Evolutionary conservation across 2,888 invertebrate species (phyloP), one percentile per base, ranked within the genome.

Genomic region (Eupithecia vulgata): DNA sequence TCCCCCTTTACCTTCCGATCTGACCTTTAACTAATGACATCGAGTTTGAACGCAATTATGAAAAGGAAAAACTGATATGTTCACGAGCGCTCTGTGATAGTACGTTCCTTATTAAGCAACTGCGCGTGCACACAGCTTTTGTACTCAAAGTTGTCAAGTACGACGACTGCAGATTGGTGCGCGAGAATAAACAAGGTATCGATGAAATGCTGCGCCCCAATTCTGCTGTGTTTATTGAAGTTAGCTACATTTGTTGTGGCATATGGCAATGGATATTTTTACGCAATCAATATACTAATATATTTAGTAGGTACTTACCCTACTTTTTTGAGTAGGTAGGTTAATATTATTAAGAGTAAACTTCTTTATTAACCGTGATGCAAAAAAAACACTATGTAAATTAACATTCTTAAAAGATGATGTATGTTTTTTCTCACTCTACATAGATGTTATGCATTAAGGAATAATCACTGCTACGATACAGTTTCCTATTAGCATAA

Each of bases 61-160:
- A 68, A 75, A 74, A 64, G 21, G 71, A 68, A 70, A 69, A 62
- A 68, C 69, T 48, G 35, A 70, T 48, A 73, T 70, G 57, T 52
- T 78, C 68, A 72, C 73, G 73, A 57, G 71, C 71, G 73, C 69
- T 48, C 67, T 71, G 73, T 67, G 57, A 65, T 71, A 78, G 78
- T 72, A 74, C 73, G 81, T 78, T 76, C 79, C 79, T 80, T 80
- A 80, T 84, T 82, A 83, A 80, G 84, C 83, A 84, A 85, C 80
- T 73, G 78, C 76, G 79, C 78, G 80, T 80, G 78, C 79, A 73
- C 76, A 85, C 76, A 85, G 84, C 84, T 87, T 86, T 86, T 83
- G 83, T 83, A 80, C 82, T 78, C 81, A 81, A 82, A 84, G 80
- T 85, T 85, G 85, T 88, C 88, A 88, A 88, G 88, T 88, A 87